Base-by-base conservation (phyloP, 2,888 invertebrate genomes). In the Watsonalla cultraria region DNA sequence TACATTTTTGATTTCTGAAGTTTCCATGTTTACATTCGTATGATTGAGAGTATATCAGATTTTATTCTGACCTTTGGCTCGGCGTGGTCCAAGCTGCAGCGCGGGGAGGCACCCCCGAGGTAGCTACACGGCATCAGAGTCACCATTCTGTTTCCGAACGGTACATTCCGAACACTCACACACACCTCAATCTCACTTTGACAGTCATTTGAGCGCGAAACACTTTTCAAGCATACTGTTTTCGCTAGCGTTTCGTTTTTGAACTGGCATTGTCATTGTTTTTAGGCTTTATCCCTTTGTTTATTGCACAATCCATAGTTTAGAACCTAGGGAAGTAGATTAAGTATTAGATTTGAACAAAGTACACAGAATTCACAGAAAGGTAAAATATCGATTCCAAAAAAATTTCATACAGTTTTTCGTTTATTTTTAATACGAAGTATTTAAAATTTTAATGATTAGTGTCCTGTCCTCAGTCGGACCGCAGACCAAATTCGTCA, bases 61-160 rank as follows among this genome's bases (percentile, higher is more conserved):
- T 15, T 14, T 39, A 14, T 72, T 75, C 88, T 89, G 78, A 90
- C 90, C 90, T 90, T 90, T 60, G 90, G 88, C 72, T 90, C 90
- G 69, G 84, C 69, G 81, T 88, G 87, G 65, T 90, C 90, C 84
- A 90, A 74, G 72, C 82, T 86, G 90, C 90, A 89, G 74, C 87
- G 85, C 76, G 92, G 88, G 65, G 92, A 90, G 70, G 90, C 87
- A 63, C 91, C 88, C 79, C 92, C 92, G 78, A 93, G 86, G 87
- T 92, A 93, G 84, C 92, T 92, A 86, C 93, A 93, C 84, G 93
- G 93, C 93, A 93, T 93, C 89, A 93, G 91, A 74, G 93, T 93
- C 91, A 93, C 93, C 93, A 93, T 93, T 78, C 78, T 86, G 78
- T 71, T 74, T 72, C 72, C 71, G 60, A 69, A 73, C 62, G 70